These are phyloP conservation scores for Dryadula phaetusa DNA, from an alignment of 2,888 invertebrate species.

Conservation along the genomic window DNA sequence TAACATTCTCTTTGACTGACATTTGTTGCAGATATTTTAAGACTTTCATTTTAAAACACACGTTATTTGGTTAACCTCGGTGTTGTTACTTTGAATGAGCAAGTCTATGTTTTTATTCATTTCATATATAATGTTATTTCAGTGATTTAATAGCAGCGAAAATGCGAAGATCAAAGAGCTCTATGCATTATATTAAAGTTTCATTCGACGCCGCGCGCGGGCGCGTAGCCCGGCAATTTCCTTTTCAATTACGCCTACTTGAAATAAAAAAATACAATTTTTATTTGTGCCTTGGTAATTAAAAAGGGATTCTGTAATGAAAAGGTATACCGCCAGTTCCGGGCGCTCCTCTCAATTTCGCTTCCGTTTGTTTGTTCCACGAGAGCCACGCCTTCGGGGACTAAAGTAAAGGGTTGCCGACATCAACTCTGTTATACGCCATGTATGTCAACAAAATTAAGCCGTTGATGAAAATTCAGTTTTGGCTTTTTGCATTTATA, in stretches of 20 bases:
- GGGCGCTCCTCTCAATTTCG: constrained; percentile 82
- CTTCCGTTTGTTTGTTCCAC: constrained; percentile 81
- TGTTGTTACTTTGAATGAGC: constrained; percentile 31
- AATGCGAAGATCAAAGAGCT: constrained; percentile 80
- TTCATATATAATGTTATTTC: constrained; percentile 61
- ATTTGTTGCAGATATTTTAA: constrained; percentile 20
- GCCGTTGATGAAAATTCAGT: constrained; percentile 38
- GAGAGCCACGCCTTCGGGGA: constrained; percentile 74
- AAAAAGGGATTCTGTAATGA: constrained; percentile 84
- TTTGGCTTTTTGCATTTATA: constrained; percentile 38
- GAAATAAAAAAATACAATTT: constrained; percentile 82
- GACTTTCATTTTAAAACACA: constrained; percentile 4
- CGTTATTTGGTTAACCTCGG: constrained; percentile 31
- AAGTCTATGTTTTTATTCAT: constrained; percentile 40
- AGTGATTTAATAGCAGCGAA: constrained; percentile 74
- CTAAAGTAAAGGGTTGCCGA: constrained; percentile 71
- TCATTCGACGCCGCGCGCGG: constrained; percentile 72
- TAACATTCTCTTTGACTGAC: constrained; percentile 39
- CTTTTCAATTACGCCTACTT: constrained; percentile 84
- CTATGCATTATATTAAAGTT: constrained; percentile 84
- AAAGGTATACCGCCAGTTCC: constrained; percentile 82
- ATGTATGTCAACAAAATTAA: constrained; percentile 64
- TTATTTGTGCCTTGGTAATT: constrained; percentile 82
- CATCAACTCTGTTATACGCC: constrained; percentile 55
- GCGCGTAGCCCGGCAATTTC: constrained; percentile 77